Evolutionary conservation across 2,113 vertebrate species (phyloP).

Genomic region (Ptilorrhoa leucosticta): DNA sequence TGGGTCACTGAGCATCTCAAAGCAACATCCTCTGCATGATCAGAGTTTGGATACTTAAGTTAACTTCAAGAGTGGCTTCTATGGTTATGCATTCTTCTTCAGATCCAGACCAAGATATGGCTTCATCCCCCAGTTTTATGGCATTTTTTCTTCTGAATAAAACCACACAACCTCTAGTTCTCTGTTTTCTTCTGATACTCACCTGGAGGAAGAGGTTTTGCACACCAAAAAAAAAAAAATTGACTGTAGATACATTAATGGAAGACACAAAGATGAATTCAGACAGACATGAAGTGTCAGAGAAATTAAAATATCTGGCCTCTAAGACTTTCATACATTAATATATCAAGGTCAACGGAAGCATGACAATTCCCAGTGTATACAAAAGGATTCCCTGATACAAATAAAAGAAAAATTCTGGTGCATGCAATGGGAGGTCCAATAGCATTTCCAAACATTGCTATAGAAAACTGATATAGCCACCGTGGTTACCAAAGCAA

Average conservation of each 20-base stretch:
- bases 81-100: not conserved
- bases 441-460: not conserved
- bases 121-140: not conserved
- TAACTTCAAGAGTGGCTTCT: not conserved
- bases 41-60: not conserved
- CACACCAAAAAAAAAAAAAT: not conserved
- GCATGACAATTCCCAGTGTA: not conserved
- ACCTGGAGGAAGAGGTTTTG: slow-evolving; percentile 11
- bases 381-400: not conserved
- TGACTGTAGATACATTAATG: not conserved
- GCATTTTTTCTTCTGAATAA: not conserved
- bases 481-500: not conserved
- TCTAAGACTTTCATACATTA: not conserved
- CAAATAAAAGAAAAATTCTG: not conserved
- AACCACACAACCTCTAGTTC: not conserved
- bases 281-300: not conserved
- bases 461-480: not conserved
- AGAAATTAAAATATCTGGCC: not conserved
- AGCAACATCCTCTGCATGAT: not conserved
- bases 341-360: not conserved
- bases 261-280: not conserved
- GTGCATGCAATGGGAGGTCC: not conserved
- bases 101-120: not conserved
- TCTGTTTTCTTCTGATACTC: slow-evolving; percentile 5
- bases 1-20: not conserved